A percentile compares a stretch with the other conserved stretches of the same genome.
These are phyloP conservation scores for Pilophorus perplexus DNA, from an alignment of 2,888 invertebrate genomes.

Conservation along the genomic window DNA sequence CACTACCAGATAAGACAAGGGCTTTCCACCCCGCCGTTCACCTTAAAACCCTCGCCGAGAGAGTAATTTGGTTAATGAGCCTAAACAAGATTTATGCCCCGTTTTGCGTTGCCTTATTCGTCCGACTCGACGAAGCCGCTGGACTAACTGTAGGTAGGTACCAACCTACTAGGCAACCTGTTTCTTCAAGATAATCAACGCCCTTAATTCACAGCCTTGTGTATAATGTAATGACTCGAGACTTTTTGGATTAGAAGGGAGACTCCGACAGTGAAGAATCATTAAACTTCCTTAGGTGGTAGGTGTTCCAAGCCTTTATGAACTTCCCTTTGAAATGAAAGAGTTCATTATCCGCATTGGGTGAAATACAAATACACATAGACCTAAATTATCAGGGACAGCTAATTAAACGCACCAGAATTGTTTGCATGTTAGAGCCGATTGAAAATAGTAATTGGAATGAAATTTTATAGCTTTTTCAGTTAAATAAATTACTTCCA, in stretches of 20 bases:
- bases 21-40: neutral
- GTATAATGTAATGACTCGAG: neutral
- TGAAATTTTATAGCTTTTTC: too few relatives aligned
- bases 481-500: too few relatives aligned
- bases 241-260: neutral
- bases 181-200: slow-evolving; percentile 32
- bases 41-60: slow-evolving; percentile 19
- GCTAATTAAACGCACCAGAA: too few relatives aligned
- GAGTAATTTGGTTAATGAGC: slow-evolving; percentile 38
- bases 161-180: slow-evolving; percentile 2
- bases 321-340: too few relatives aligned
- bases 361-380: too few relatives aligned
- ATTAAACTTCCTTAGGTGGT: neutral
- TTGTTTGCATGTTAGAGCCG: too few relatives aligned
- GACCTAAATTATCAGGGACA: too few relatives aligned
- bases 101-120: slow-evolving; percentile 35
- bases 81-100: slow-evolving; percentile 37
- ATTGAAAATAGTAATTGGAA: too few relatives aligned
- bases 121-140: neutral
- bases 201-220: slow-evolving; percentile 1
- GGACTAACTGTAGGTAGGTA: neutral
- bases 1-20: slow-evolving; percentile 20
- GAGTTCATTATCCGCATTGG: too few relatives aligned
- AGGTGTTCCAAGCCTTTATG: too few relatives aligned
- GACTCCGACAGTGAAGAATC: neutral